Evolutionary conservation across 2,113 vertebrate genomes (phyloP).

Genomic region (Mesitornis unicolor): DNA sequence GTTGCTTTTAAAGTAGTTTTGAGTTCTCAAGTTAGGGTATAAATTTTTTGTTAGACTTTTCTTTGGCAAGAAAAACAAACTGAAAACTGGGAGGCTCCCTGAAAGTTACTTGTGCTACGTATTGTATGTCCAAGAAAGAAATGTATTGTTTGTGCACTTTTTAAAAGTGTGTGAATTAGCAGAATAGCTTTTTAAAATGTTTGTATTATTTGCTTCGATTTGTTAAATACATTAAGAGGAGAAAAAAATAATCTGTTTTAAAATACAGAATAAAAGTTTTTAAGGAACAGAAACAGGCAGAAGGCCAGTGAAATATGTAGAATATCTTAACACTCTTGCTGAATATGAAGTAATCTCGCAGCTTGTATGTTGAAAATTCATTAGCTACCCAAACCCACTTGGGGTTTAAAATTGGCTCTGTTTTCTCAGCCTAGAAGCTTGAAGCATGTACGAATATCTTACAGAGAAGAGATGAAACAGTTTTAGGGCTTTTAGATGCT

Average conservation of each 20-base stretch:
- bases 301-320: not conserved
- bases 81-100: not conserved
- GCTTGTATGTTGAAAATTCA: not conserved
- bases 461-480: not conserved
- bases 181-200: not conserved
- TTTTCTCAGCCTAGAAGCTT: not conserved
- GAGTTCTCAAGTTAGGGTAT: not conserved
- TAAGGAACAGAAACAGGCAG: not conserved
- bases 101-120: not conserved
- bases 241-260: not conserved
- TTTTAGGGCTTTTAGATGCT: not conserved
- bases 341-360: not conserved
- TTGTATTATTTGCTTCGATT: not conserved
- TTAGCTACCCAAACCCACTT: not conserved
- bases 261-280: not conserved
- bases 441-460: not conserved
- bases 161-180: not conserved
- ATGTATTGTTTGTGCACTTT: not conserved
- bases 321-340: not conserved
- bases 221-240: not conserved
- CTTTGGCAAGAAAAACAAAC: not conserved
- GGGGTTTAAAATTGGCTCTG: not conserved
- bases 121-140: not conserved
- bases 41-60: not conserved
- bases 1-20: not conserved